Evolutionary conservation across 2,797 vertebrate species (phyloP), one percentile per base, ranked within the genome.

Genomic region (Schizopygopsis pylzovi): DNA sequence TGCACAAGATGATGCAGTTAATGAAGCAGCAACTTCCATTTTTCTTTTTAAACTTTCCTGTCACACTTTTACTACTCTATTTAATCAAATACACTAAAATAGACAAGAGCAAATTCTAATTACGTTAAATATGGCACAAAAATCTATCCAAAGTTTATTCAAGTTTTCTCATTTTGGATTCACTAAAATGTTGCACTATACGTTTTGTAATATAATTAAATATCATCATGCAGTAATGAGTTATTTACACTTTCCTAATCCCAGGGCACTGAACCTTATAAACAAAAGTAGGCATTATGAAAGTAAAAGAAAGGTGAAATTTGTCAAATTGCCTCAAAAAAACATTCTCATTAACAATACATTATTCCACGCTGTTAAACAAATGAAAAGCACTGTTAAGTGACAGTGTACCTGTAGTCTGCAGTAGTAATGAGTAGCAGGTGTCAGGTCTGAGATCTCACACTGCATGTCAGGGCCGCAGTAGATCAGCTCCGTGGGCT

Each of bases 401-500:
- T 56, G 54, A 65, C 70, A 43, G 2, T 25, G 81, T 93, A 99
- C 98, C 98, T 99, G 98, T 37, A 99, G 95, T 93, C 97, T 95
- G 92, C 96, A 99, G 96, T 97, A 97, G 92, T 97, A 99, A 47
- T 89, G 95, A 0, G 96, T 96, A 80, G 98, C 97, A 0, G 97
- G 95, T 43, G 94, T 92, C 90, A 99, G 93, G 39, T 95, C 95
- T 20, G 95, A 89, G 13, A 99, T 96, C 90, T 98, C 97, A 86
- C 97, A 99, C 94, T 95, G 94, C 1, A 96, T 96, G 22, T 96
- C 96, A 13, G 95, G 91, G 61, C 98, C 98, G 0, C 90, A 96
- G 87, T 98, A 99, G 47, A 96, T 92, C n/a, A 97, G 93, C 90
- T 98, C 97, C 93, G 97, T 95, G 84, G 95, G 94, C 4, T 97